These are phyloP conservation scores for Mus spretus DNA, from an alignment of 2,797 vertebrate genomes.

Conservation along the genomic window DNA sequence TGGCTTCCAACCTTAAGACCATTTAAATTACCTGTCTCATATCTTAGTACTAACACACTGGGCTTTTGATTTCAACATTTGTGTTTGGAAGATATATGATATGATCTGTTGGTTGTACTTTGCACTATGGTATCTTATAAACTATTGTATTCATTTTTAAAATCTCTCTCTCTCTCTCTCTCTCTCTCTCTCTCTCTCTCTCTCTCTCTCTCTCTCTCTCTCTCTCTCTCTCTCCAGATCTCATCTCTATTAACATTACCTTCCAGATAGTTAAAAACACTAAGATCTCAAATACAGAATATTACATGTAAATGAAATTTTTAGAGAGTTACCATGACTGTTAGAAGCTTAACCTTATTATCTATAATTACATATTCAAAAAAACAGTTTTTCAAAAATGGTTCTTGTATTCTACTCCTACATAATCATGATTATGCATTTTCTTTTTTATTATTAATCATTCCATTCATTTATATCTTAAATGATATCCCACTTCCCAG, in stretches of 20 bases:
- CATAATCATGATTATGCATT: background rate
- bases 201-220: no score
- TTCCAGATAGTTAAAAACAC: background rate
- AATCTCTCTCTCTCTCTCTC: no score
- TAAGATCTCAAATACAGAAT: conserved; percentile 1
- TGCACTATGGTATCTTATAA: background rate
- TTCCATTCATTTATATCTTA: no score
- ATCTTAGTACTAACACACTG: background rate
- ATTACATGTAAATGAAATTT: conserved; percentile 3
- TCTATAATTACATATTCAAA: background rate
- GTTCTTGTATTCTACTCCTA: background rate
- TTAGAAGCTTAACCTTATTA: background rate
- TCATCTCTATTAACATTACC: background rate
- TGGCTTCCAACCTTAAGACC: background rate
- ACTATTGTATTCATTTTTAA: background rate
- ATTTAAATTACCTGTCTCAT: background rate
- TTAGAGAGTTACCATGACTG: background rate
- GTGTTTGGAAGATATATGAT: background rate
- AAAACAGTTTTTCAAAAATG: background rate
- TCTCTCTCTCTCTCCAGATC: background rate
- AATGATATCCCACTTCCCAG: no score
- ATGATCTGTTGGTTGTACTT: background rate
- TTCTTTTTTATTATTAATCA: background rate
- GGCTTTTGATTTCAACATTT: background rate
- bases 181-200: no score